phyloP scores from a whole-genome alignment of 2,888 invertebrate genomes.

The Tholera decimalis region DNA sequence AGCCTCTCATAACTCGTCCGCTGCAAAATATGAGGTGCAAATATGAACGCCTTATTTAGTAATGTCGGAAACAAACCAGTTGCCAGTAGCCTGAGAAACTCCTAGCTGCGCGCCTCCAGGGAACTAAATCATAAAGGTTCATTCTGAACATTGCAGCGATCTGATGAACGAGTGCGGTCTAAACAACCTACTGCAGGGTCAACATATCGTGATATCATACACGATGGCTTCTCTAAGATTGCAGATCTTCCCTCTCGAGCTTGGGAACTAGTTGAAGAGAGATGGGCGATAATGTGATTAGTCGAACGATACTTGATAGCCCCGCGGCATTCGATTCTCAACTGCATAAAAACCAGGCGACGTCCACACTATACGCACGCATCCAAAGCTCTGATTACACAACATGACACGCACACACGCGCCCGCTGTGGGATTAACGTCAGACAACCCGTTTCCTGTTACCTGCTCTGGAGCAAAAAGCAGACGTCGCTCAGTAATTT shows the following conservation, averaged over 20 bases:
- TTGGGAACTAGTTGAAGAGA: slow-evolving; percentile 71
- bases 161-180: slow-evolving; percentile 80
- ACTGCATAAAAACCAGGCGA: slow-evolving; percentile 84
- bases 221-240: slow-evolving; percentile 71
- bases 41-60: slow-evolving; percentile 86
- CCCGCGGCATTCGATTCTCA: slow-evolving; percentile 74
- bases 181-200: slow-evolving; percentile 67
- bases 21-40: slow-evolving; percentile 84
- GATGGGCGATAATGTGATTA: slow-evolving; percentile 78
- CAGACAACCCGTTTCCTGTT: slow-evolving; percentile 90
- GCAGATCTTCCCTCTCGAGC: slow-evolving; percentile 74
- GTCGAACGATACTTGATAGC: slow-evolving; percentile 80
- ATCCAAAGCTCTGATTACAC: slow-evolving; percentile 81
- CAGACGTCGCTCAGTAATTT: slow-evolving; percentile 83
- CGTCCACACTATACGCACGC: slow-evolving; percentile 78
- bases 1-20: slow-evolving; percentile 68
- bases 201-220: slow-evolving; percentile 72
- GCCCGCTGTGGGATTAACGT: slow-evolving; percentile 83
- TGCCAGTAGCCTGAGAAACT: slow-evolving; percentile 87
- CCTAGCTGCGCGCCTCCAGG: slow-evolving; percentile 74
- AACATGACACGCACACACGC: slow-evolving; percentile 78
- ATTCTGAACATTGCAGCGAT: slow-evolving; percentile 81
- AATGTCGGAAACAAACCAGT: slow-evolving; percentile 86
- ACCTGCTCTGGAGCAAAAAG: slow-evolving; percentile 88
- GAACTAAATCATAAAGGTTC: slow-evolving; percentile 86